These are phyloP conservation scores for Drosophila parvula DNA, from an alignment of 1,140 invertebrate genomes.

Conservation along the genomic window DNA sequence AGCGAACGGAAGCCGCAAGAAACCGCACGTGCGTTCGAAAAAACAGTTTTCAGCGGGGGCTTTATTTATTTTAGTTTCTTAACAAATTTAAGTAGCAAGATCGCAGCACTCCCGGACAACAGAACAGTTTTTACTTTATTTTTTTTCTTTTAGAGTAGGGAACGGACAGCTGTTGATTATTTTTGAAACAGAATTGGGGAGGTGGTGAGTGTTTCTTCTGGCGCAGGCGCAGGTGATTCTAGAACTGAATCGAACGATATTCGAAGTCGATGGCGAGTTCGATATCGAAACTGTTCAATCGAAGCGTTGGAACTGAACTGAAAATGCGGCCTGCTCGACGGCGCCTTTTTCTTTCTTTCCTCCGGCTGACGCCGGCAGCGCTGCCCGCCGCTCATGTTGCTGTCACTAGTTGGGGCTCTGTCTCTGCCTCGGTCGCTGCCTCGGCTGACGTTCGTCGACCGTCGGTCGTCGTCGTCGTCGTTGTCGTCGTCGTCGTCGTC, in stretches of 20 bases:
- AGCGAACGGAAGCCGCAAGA: conserved; percentile 26
- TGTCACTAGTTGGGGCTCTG: conserved; percentile 4
- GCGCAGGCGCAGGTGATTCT: conserved; percentile 68
- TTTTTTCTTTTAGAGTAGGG: conserved; percentile 22
- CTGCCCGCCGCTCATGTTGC: conserved; percentile 7
- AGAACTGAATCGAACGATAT: conserved; percentile 38
- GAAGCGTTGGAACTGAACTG: conserved; percentile 76
- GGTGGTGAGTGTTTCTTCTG: conserved; percentile 10
- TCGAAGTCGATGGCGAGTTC: conserved; percentile 26
- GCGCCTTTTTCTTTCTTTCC: conserved; percentile 76
- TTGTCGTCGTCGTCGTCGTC: neutral
- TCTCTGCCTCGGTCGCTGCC: conserved; percentile 19
- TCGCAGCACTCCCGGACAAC: conserved; percentile 30
- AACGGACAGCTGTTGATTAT: conserved; percentile 62
- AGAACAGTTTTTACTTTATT: conserved; percentile 18
- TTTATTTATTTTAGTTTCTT: conserved; percentile 1
- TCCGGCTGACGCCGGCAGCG: conserved; percentile 17
- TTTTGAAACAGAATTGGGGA: conserved; percentile 32
- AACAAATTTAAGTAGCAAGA: conserved; percentile 3
- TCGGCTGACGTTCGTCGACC: conserved; percentile 13
- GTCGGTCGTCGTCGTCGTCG: conserved; percentile 4
- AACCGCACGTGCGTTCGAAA: conserved; percentile 33
- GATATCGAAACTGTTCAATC: conserved; percentile 43
- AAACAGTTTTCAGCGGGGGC: conserved; percentile 3
- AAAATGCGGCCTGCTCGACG: conserved; percentile 64